phyloP scores from a whole-genome alignment of 2,113 vertebrate genomes.

The Hypocryptadius cinnamomeus region DNA sequence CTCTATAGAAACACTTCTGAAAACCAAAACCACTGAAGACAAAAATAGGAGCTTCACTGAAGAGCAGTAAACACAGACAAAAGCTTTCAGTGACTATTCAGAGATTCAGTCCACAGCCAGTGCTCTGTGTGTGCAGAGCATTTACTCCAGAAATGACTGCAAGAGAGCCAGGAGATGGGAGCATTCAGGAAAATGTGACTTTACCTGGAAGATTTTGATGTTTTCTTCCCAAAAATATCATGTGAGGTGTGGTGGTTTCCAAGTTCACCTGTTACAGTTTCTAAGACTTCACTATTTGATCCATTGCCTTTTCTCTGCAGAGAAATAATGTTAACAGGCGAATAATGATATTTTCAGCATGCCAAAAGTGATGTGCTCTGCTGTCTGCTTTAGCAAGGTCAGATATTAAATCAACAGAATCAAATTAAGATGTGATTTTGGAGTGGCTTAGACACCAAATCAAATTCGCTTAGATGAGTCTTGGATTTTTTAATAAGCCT shows the following conservation, averaged over 20 bases:
- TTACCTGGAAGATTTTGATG: background rate
- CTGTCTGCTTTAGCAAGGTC: conserved; percentile 11
- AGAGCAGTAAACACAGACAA: background rate
- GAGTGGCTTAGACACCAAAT: conserved; percentile 12
- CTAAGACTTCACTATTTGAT: background rate
- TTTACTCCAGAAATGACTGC: background rate
- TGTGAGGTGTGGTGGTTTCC: background rate
- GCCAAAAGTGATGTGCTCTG: background rate
- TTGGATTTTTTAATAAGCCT: background rate
- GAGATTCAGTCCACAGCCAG: background rate
- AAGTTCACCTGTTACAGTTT: background rate
- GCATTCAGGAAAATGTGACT: background rate
- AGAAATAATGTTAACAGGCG: background rate
- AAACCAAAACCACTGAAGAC: background rate
- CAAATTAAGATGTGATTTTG: conserved; percentile 19
- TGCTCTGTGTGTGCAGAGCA: background rate
- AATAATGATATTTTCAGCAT: conserved; percentile 1
- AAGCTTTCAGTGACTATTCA: background rate
- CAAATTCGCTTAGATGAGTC: conserved; percentile 6
- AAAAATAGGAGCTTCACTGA: background rate
- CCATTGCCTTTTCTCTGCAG: background rate
- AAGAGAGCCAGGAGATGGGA: background rate
- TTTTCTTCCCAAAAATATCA: background rate
- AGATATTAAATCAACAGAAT: conserved; percentile 9
- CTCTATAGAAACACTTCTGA: background rate